These are phyloP conservation scores for Acridotheres tristis DNA, from an alignment of 2,797 vertebrate genomes.

Conservation along the genomic window DNA sequence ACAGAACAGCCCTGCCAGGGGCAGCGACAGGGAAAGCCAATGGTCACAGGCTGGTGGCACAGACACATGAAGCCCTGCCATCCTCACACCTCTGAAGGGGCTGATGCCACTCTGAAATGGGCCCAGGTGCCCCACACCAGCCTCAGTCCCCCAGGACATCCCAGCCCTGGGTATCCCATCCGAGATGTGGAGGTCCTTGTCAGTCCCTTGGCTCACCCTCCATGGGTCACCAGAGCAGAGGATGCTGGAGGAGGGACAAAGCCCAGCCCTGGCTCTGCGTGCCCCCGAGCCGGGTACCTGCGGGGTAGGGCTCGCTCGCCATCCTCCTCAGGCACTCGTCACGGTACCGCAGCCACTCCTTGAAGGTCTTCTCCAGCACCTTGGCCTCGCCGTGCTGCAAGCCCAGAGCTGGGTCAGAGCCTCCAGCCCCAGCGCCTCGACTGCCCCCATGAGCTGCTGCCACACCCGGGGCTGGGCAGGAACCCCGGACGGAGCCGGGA, in stretches of 20 bases:
- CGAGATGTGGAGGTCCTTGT: rapidly evolving
- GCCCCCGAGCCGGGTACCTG: background rate
- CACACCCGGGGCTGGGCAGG: background rate
- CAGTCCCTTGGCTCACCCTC: background rate
- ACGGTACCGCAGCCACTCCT: slow-evolving; percentile 72
- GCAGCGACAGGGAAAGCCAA: background rate
- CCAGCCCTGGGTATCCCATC: background rate
- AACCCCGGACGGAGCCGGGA: rapidly evolving
- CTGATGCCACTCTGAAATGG: background rate
- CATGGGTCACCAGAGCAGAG: rapidly evolving
- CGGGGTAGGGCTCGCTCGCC: slow-evolving; percentile 52
- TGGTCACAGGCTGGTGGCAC: rapidly evolving
- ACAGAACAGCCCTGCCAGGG: slow-evolving; percentile 72
- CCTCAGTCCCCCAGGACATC: rapidly evolving
- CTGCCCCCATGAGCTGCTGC: rapidly evolving
- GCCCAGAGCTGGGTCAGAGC: background rate
- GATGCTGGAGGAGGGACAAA: background rate
- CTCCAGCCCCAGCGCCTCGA: rapidly evolving
- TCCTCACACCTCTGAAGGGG: background rate
- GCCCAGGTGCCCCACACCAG: background rate
- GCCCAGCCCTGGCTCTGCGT: rapidly evolving
- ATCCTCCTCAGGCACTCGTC: slow-evolving; percentile 70
- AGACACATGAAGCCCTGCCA: background rate
- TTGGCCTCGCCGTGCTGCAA: slow-evolving; percentile 25
- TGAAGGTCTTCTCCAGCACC: slow-evolving; percentile 71